Conservation (phyloP, 1,140 invertebrate genomes). For the Drosophila melanica region DNA sequence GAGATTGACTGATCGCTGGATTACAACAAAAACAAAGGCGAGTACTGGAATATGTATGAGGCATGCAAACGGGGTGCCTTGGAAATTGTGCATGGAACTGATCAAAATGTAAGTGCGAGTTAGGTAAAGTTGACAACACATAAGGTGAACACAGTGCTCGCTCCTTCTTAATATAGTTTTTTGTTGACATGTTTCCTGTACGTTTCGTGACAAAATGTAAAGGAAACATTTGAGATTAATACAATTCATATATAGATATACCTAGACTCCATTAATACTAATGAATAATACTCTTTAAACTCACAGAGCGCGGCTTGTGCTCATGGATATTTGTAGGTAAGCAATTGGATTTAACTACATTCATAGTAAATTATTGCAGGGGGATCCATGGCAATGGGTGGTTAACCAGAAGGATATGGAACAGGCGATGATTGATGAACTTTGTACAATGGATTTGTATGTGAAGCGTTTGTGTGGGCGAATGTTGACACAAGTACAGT, state of each 20-base stretch:
- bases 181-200: not conserved
- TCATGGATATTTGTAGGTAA: slow-evolving; percentile 6
- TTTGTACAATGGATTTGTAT: slow-evolving; percentile 69
- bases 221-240: not conserved
- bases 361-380: slow-evolving; percentile 7
- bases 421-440: slow-evolving; percentile 56
- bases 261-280: not conserved
- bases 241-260: not conserved
- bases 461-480: slow-evolving; percentile 56
- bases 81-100: slow-evolving; percentile 37
- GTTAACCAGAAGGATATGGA: slow-evolving; percentile 15
- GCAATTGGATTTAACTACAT: not conserved
- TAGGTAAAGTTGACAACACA: slow-evolving; percentile 6
- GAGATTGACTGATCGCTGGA: slow-evolving; percentile 1
- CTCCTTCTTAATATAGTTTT: not conserved
- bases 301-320: slow-evolving; percentile 1
- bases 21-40: slow-evolving; percentile 4
- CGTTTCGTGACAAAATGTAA: slow-evolving; percentile 2
- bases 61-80: slow-evolving; percentile 58
- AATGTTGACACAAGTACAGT: slow-evolving; percentile 50
- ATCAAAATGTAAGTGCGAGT: slow-evolving; percentile 4
- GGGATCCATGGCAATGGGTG: not conserved
- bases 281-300: slow-evolving; percentile 9
- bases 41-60: slow-evolving; percentile 19
- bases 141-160: not conserved